These are phyloP conservation scores for Pollimyrus isidori DNA, from an alignment of 2,113 vertebrate genomes.

Conservation along the genomic window DNA sequence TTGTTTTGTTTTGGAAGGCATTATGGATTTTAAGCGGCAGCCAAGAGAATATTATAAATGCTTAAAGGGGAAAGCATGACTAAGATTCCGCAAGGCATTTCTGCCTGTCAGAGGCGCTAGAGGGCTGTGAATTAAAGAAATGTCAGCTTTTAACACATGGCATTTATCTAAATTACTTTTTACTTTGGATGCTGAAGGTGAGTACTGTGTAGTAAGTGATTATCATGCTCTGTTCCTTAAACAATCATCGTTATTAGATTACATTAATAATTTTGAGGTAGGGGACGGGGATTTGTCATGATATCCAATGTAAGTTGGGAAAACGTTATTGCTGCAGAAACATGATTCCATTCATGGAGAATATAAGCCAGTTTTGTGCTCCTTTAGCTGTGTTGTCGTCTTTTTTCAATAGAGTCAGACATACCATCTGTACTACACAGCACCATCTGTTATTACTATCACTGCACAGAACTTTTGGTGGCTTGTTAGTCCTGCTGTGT, in stretches of 20 bases:
- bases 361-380: background rate
- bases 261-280: background rate
- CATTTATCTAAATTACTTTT: background rate
- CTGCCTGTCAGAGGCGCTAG: no score
- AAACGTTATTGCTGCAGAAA: background rate
- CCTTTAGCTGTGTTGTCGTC: background rate
- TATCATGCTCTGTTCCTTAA: background rate
- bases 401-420: background rate
- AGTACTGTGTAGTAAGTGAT: background rate
- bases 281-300: background rate
- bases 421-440: background rate
- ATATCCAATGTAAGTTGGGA: background rate
- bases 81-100: background rate
- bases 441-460: conserved; percentile 1
- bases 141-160: background rate
- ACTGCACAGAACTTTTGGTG: background rate
- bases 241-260: background rate
- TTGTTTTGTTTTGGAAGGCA: background rate
- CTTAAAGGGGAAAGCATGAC: background rate
- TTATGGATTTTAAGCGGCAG: background rate
- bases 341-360: background rate
- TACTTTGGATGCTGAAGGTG: background rate
- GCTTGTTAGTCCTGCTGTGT: background rate
- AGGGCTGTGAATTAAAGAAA: background rate
- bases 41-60: background rate